Percentiles rank a stretch among this genome's conserved stretches.
Conservation (phyloP, 2,888 invertebrate genomes). For the Drosophila bunnanda region DNA sequence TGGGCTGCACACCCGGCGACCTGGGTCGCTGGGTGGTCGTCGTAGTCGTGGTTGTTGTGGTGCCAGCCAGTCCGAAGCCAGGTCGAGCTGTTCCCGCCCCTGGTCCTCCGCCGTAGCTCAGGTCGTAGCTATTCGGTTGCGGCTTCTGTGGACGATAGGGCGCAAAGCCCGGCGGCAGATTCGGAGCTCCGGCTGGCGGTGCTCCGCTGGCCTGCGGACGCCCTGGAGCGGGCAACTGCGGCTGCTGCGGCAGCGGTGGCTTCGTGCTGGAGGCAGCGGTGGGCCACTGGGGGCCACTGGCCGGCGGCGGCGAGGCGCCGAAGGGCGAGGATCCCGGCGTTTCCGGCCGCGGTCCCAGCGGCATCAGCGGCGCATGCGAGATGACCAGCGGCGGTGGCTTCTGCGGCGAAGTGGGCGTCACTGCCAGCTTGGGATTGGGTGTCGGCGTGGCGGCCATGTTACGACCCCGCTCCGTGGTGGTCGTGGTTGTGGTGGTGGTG, state of each 20-base stretch:
- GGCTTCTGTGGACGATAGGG: constrained; percentile 77
- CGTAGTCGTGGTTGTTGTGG: constrained; percentile 50
- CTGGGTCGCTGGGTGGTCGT: constrained; percentile 58
- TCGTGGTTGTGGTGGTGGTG: constrained; percentile 52
- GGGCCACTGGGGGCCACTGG: constrained; percentile 72
- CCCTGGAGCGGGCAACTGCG: background rate
- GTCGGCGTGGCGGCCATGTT: constrained; percentile 49
- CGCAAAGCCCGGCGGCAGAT: constrained; percentile 71
- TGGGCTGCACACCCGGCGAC: constrained; percentile 34
- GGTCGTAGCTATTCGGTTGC: constrained; percentile 81
- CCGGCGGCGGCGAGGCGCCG: constrained; percentile 44
- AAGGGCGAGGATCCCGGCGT: constrained; percentile 80
- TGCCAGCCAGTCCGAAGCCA: constrained; percentile 64
- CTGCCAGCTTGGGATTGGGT: constrained; percentile 15
- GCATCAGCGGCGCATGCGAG: constrained; percentile 78
- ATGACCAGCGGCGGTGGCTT: constrained; percentile 78
- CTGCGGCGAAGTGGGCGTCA: constrained; percentile 45
- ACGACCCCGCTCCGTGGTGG: constrained; percentile 35
- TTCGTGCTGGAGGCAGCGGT: constrained; percentile 22
- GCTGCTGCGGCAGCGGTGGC: constrained; percentile 10
- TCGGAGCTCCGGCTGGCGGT: constrained; percentile 55
- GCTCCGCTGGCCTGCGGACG: constrained; percentile 39
- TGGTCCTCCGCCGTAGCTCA: constrained; percentile 78
- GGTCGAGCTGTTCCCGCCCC: constrained; percentile 56
- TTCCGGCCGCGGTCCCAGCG: constrained; percentile 81